phyloP scores from a whole-genome alignment of 2,113 vertebrate genomes.

The Garra rufa region DNA sequence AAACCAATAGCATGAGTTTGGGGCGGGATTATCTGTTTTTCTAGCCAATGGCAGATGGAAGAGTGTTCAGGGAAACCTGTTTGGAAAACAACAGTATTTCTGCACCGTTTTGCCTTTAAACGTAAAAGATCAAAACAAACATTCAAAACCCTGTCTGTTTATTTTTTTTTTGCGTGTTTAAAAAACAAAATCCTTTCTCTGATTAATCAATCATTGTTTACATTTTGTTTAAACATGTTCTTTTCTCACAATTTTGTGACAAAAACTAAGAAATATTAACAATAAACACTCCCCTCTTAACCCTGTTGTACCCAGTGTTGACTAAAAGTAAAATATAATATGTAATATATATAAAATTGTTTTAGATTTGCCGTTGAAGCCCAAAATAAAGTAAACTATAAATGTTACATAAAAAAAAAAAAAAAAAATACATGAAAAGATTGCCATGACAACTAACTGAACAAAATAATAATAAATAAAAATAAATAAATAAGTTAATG shows the following conservation, averaged over 20 bases:
- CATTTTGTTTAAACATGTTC: neutral
- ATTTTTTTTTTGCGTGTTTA: neutral
- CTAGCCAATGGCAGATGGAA: neutral
- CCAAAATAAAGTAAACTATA: neutral
- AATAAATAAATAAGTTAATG: too few relatives aligned
- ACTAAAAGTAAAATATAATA: neutral
- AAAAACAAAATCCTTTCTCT: neutral
- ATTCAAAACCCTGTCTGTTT: neutral
- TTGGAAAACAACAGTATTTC: neutral
- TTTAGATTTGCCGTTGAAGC: neutral
- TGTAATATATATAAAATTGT: too few relatives aligned
- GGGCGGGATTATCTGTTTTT: neutral
- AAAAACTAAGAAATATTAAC: neutral
- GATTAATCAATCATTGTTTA: neutral
- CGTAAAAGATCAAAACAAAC: neutral
- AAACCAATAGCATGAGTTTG: neutral
- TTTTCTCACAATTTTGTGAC: neutral
- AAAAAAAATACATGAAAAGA: too few relatives aligned
- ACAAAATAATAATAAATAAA: too few relatives aligned
- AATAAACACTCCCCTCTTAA: neutral
- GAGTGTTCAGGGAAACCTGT: neutral
- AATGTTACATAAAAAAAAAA: neutral
- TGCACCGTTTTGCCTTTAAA: neutral
- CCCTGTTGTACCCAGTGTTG: neutral
- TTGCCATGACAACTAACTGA: too few relatives aligned